Evolutionary conservation across 1,140 invertebrate genomes (phyloP), one percentile per base, ranked within the genome.

Genomic region (Leptinotarsa texana): DNA sequence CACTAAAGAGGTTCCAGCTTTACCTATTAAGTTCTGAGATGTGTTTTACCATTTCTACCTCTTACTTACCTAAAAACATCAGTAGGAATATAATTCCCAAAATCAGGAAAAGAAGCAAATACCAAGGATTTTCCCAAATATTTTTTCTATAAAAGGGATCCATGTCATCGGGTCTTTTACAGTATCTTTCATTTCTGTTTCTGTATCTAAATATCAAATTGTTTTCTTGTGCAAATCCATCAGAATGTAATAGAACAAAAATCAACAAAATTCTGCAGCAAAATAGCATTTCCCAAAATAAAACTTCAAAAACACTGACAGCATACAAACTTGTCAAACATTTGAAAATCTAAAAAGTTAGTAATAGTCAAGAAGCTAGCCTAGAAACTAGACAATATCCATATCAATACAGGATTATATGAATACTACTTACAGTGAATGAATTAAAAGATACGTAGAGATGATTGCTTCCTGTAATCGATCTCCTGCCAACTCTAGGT

Each of bases 21-120:
- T 11, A 11, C 33, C 33, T 2, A 42, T 42, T 42, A 42, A 42
- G 33, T 42, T 42, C 8, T 42, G 6, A 11, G 8, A 8, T 42
- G 2, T 42, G 33, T 42, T 42, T 42, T 42, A 42, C 33, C 33
- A 42, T 42, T 42, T 8, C 63, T 22, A 63, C 18, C 63, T 18
- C 21, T 13, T 22, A 65, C 63, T 76, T 69, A 75, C 76, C 76
- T 72, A 77, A 62, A 21, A 77, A 57, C 47, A 77, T 61, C n/a
- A 77, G 49, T 13, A 68, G 21, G 68, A 75, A 67, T 42, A 74
- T 63, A 47, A 69, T 73, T 17, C 71, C 76, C 27, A 77, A 61
- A 8, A 74, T 13, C 57, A 74, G 67, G 11, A 74, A 47, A 18
- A 74, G 63, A 13, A 77, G 17, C 11, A 77, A 49, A 48, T 77